phyloP scores from a whole-genome alignment of 2,113 vertebrate species.

The Bos indicus region DNA sequence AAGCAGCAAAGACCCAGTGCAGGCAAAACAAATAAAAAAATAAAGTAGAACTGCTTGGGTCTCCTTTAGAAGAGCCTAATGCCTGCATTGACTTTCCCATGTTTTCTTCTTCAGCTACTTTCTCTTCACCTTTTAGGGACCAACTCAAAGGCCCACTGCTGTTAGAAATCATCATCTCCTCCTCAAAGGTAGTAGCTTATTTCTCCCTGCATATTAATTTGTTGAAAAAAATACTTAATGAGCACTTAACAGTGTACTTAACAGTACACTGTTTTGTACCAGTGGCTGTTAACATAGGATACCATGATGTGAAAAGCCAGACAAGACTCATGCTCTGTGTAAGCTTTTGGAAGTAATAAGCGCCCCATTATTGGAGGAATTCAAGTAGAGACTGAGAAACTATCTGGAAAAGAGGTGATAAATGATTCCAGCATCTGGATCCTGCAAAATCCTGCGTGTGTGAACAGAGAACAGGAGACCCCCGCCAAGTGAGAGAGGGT shows the following conservation, averaged over 20 bases:
- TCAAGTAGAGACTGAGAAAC: background rate
- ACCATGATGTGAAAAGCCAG: background rate
- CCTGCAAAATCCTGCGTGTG: background rate
- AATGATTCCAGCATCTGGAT: background rate
- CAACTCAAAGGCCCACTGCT: background rate
- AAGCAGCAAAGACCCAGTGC: background rate
- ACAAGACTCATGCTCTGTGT: background rate
- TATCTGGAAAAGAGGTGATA: background rate
- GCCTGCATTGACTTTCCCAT: background rate
- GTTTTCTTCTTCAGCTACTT: background rate
- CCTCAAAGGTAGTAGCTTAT: background rate
- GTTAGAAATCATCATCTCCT: background rate
- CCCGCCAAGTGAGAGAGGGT: background rate
- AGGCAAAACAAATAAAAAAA: background rate
- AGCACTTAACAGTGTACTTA: background rate
- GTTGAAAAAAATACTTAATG: background rate
- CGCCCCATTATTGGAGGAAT: background rate
- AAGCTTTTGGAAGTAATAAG: background rate
- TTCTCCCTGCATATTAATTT: background rate
- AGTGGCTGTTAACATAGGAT: background rate
- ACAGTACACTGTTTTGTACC: background rate
- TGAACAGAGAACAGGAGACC: background rate
- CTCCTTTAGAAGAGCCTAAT: background rate
- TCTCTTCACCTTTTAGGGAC: background rate
- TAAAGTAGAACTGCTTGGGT: background rate